phyloP scores from a whole-genome alignment of 2,888 invertebrate species.

The Eristalis intricaria region DNA sequence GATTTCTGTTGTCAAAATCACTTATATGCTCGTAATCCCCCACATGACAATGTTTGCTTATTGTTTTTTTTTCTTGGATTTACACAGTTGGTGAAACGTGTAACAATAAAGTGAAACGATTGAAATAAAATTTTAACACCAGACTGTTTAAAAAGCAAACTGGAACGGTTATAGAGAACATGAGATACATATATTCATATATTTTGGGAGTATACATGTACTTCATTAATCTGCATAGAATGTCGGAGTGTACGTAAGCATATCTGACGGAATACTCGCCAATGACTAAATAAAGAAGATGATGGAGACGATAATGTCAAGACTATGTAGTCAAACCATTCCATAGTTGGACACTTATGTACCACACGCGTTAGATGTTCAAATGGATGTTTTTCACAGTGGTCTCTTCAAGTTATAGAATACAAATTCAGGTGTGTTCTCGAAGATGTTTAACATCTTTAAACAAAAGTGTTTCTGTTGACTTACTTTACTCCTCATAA shows the following conservation, averaged over 20 bases:
- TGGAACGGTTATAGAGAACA: background rate
- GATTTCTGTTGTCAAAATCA: constrained; percentile 30
- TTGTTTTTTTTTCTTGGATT: constrained; percentile 30
- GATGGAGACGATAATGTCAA: background rate
- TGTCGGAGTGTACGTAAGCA: background rate
- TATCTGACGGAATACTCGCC: background rate
- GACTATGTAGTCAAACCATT: background rate
- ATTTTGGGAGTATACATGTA: background rate
- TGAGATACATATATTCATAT: background rate
- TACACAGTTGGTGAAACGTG: constrained; percentile 37
- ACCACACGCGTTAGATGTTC: background rate
- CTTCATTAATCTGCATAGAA: too few relatives aligned
- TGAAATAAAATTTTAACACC: background rate
- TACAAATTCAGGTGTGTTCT: background rate
- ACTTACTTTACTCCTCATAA: background rate
- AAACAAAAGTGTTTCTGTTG: background rate
- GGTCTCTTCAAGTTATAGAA: background rate
- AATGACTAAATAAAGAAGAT: background rate
- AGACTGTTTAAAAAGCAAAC: constrained; percentile 15
- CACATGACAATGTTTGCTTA: constrained; percentile 10
- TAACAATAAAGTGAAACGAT: constrained; percentile 2
- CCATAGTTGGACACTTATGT: background rate
- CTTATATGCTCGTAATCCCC: constrained; percentile 1
- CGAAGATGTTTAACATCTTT: background rate
- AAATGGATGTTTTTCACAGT: background rate